phyloP scores from a whole-genome alignment of 2,113 vertebrate species.

The Trinectes maculatus region DNA sequence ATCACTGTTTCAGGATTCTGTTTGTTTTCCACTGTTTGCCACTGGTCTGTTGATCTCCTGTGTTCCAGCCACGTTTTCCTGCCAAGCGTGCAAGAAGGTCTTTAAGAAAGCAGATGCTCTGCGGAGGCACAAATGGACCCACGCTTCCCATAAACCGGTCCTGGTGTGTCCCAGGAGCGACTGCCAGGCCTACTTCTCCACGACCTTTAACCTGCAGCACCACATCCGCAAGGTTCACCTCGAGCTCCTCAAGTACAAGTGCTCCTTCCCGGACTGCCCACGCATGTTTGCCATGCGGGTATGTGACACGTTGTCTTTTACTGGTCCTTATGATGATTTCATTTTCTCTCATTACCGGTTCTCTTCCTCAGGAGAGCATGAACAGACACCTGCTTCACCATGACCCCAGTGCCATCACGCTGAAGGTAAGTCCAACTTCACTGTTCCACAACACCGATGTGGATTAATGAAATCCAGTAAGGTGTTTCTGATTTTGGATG shows the following conservation, averaged over 20 bases:
- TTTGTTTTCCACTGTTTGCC: too few species aligned
- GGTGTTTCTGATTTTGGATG: not conserved
- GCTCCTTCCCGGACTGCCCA: constrained; percentile 78
- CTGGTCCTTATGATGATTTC: not conserved
- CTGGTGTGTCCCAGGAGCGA: constrained; percentile 77
- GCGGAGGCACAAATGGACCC: constrained; percentile 77
- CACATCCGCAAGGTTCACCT: constrained; percentile 86
- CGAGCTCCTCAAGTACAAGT: constrained; percentile 77
- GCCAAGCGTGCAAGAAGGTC: constrained; percentile 75
- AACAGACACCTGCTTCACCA: constrained; percentile 80
- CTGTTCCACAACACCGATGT: not conserved
- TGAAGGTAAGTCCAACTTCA: constrained; percentile 63
- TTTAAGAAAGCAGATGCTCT: constrained; percentile 70
- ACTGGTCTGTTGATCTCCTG: not conserved
- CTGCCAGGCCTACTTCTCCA: constrained; percentile 83
- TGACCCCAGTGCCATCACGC: constrained; percentile 63
- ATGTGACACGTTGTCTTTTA: not conserved
- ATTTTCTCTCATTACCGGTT: not conserved
- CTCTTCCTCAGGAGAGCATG: constrained; percentile 79
- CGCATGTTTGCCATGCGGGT: constrained; percentile 83
- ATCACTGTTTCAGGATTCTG: not conserved
- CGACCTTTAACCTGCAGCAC: constrained; percentile 86
- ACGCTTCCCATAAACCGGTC: constrained; percentile 73
- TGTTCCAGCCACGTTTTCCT: constrained; percentile 63
- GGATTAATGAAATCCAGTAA: not conserved